These are phyloP conservation scores for Calephelis perditalis DNA, from an alignment of 2,888 invertebrate species.

Conservation along the genomic window DNA sequence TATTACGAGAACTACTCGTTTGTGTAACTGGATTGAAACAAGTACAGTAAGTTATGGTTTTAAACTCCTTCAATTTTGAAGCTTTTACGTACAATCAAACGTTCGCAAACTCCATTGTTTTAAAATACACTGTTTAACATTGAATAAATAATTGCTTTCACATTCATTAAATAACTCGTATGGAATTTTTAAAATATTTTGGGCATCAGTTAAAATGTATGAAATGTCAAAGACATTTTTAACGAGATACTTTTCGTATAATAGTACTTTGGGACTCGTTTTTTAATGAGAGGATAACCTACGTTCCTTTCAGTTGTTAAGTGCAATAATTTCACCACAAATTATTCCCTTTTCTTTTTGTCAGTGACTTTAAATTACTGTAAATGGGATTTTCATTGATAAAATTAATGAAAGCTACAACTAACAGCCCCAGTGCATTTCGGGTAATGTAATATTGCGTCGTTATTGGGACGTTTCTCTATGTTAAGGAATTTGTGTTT, in stretches of 20 bases:
- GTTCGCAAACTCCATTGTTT: slow-evolving; percentile 2
- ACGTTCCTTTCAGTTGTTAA: slow-evolving; percentile 15
- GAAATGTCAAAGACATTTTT: slow-evolving; percentile 4
- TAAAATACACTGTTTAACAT: neutral
- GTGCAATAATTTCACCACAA: slow-evolving; percentile 16
- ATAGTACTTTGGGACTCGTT: slow-evolving; percentile 13
- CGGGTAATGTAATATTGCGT: too few species aligned
- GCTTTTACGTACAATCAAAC: neutral
- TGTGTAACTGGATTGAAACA: too few species aligned
- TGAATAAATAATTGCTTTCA: neutral
- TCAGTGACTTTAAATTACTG: neutral
- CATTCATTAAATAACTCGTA: slow-evolving; percentile 6
- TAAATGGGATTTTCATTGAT: too few species aligned
- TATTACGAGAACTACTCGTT: too few species aligned
- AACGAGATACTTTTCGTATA: slow-evolving; percentile 4
- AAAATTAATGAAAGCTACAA: too few species aligned
- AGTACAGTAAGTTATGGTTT: neutral
- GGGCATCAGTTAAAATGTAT: neutral
- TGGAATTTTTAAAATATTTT: slow-evolving; percentile 4
- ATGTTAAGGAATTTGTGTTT: too few species aligned
- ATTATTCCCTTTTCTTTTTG: slow-evolving; percentile 19
- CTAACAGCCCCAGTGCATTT: too few species aligned
- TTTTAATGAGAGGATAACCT: slow-evolving; percentile 9
- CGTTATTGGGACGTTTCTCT: too few species aligned
- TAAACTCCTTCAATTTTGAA: neutral